Percentiles rank a stretch among this genome's conserved stretches.
phyloP scores from a whole-genome alignment of 92 coral and sea anemone genomes.

The Palythoa grandis region DNA sequence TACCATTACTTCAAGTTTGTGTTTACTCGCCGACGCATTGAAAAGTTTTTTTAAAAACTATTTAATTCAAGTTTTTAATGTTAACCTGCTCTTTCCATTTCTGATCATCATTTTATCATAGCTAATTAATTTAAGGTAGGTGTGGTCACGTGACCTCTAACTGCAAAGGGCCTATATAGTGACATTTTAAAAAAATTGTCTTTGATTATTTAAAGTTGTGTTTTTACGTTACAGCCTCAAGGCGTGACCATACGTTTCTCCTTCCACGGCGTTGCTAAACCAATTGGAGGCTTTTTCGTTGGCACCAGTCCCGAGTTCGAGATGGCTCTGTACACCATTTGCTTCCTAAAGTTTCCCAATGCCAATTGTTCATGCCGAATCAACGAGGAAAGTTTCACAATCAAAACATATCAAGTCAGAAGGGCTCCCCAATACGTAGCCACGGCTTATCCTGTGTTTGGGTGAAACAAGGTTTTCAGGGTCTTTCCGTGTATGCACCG shows the following conservation, averaged over 20 bases:
- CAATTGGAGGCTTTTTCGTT: slow-evolving; percentile 49
- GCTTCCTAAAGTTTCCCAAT: slow-evolving; percentile 55
- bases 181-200: too few species aligned
- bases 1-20: too few species aligned
- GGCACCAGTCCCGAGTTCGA: slow-evolving; percentile 51
- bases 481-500: neutral
- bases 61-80: too few species aligned
- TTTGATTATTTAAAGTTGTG: too few species aligned
- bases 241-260: slow-evolving; percentile 33
- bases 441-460: slow-evolving; percentile 47
- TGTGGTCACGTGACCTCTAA: too few species aligned
- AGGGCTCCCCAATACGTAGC: slow-evolving; percentile 4
- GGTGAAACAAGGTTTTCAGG: neutral
- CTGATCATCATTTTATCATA: too few species aligned
- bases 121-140: too few species aligned
- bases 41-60: too few species aligned
- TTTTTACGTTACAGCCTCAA: slow-evolving; percentile 27
- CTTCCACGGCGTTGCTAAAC: slow-evolving; percentile 39
- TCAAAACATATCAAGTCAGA: slow-evolving; percentile 25
- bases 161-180: too few species aligned
- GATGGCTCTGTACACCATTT: slow-evolving; percentile 51
- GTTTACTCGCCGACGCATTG: too few species aligned
- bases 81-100: too few species aligned
- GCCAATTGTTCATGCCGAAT: slow-evolving; percentile 38
- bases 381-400: slow-evolving; percentile 28